phyloP scores from a whole-genome alignment of 1,140 invertebrate species.

The Homarus americanus region DNA sequence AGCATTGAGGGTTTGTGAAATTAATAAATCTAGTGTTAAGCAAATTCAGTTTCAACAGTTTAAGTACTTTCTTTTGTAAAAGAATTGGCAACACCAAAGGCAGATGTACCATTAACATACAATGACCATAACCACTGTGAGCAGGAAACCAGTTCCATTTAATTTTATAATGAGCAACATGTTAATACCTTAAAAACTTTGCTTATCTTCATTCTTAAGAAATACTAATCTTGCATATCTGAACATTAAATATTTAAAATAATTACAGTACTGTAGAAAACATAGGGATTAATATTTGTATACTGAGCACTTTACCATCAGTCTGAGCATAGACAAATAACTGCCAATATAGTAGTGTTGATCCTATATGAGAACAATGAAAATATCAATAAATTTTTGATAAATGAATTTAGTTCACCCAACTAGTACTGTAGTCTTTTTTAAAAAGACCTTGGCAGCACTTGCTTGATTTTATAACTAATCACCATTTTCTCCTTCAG shows the following conservation, averaged over 20 bases:
- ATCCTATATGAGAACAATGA: neutral
- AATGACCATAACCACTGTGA: neutral
- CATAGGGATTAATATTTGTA: neutral
- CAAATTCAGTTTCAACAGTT: too few relatives aligned
- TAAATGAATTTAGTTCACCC: too few relatives aligned
- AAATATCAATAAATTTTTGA: too few relatives aligned
- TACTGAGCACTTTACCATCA: neutral
- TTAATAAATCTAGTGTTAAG: too few relatives aligned
- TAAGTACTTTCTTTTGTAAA: neutral
- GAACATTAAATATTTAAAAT: neutral
- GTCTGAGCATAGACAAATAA: neutral
- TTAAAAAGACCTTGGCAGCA: too few relatives aligned
- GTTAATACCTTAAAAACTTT: neutral
- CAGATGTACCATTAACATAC: neutral
- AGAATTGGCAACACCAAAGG: neutral
- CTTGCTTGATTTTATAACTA: too few relatives aligned
- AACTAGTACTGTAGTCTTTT: too few relatives aligned
- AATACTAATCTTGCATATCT: neutral
- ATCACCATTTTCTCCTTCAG: too few relatives aligned
- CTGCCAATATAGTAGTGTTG: neutral
- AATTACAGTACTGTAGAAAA: neutral
- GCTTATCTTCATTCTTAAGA: neutral
- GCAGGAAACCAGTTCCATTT: neutral
- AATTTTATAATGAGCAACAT: neutral
- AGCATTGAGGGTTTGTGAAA: too few relatives aligned